Percentiles rank a stretch among this genome's conserved stretches.
These are phyloP conservation scores for Ochropleura plecta DNA, from an alignment of 2,888 invertebrate species.

Conservation along the genomic window DNA sequence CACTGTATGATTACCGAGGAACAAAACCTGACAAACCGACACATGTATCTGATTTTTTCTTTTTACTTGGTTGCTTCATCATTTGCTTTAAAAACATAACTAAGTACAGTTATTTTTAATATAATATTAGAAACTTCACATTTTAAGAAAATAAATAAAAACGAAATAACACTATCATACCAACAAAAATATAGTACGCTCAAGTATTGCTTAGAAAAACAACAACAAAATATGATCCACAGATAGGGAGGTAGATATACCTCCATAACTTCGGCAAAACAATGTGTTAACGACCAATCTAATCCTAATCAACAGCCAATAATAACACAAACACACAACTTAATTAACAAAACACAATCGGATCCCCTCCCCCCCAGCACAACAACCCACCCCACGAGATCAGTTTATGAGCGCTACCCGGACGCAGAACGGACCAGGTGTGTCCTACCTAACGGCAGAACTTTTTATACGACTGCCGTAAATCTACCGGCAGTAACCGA, in stretches of 20 bases:
- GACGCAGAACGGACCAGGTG: constrained; percentile 70
- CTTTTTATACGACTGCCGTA: constrained; percentile 74
- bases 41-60: neutral
- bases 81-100: neutral
- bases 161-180: neutral
- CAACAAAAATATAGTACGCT: neutral
- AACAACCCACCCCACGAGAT: constrained; percentile 43
- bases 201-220: neutral
- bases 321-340: constrained; percentile 26
- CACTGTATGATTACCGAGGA: no score
- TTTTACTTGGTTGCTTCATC: neutral
- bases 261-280: neutral
- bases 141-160: neutral
- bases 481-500: constrained; percentile 73
- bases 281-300: constrained; percentile 3
- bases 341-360: constrained; percentile 51
- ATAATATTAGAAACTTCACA: neutral
- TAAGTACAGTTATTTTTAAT: neutral
- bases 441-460: constrained; percentile 64
- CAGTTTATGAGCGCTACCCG: constrained; percentile 63
- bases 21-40: no score
- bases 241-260: neutral
- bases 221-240: neutral
- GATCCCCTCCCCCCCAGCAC: neutral
- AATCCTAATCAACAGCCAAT: constrained; percentile 14